Conservation (phyloP, 2,113 vertebrate genomes). For the Osmerus mordax region DNA sequence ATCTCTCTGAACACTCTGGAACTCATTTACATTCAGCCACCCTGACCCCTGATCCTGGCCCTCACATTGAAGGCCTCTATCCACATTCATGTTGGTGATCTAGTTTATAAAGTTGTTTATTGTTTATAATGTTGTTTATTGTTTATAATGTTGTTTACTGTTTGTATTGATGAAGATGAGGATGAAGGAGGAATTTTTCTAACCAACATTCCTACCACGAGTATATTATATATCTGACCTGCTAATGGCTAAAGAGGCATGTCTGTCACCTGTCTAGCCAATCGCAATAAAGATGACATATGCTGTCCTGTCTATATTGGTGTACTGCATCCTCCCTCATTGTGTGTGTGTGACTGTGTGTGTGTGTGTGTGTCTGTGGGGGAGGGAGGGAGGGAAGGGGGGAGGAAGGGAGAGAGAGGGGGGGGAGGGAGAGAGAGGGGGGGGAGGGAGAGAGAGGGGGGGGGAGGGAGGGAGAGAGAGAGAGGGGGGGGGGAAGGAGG, state of each 20-base stretch:
- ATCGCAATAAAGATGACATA: slow-evolving; percentile 40
- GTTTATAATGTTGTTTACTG: background rate
- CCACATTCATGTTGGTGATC: too few species aligned
- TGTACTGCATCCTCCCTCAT: background rate
- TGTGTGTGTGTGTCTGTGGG: background rate
- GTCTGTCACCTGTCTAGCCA: slow-evolving; percentile 19
- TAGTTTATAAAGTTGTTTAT: slow-evolving; percentile 23
- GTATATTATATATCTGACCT: slow-evolving; percentile 23
- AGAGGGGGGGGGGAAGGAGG: too few species aligned
- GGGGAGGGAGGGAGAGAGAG: too few species aligned
- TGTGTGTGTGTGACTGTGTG: background rate
- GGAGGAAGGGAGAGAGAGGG: background rate
- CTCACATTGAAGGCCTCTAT: slow-evolving; percentile 43
- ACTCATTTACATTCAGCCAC: too few species aligned
- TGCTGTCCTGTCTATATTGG: slow-evolving; percentile 10
- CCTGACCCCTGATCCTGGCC: slow-evolving; percentile 7
- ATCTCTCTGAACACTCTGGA: background rate
- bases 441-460: too few species aligned
- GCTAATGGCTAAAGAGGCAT: slow-evolving; percentile 3
- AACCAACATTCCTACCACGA: background rate
- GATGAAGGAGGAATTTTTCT: background rate
- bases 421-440: too few species aligned
- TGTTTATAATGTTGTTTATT: slow-evolving; percentile 14
- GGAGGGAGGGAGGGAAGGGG: background rate
- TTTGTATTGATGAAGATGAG: background rate